These are phyloP conservation scores for Sarcophaga peregrina DNA, from an alignment of 1,140 invertebrate species.

Conservation along the genomic window DNA sequence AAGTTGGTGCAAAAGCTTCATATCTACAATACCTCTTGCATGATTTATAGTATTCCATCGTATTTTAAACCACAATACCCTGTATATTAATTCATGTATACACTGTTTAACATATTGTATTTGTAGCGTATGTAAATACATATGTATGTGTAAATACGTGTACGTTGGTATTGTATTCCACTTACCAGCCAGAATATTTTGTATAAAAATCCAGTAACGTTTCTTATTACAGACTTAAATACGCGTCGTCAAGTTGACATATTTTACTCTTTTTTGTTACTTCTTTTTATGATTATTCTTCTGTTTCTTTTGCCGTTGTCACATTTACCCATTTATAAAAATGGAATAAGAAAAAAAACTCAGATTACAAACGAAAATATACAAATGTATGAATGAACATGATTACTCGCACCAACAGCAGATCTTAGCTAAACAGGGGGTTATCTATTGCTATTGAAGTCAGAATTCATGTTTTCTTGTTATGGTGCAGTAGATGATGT, in stretches of 20 bases:
- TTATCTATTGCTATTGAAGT: not conserved
- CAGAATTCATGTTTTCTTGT: not conserved
- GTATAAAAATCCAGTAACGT: too few relatives aligned
- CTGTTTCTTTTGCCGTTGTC: not conserved
- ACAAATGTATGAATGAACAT: not conserved
- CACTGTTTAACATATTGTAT: not conserved
- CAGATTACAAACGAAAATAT: not conserved
- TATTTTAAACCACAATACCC: not conserved
- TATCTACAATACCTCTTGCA: too few relatives aligned
- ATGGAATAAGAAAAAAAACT: not conserved
- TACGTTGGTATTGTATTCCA: too few relatives aligned
- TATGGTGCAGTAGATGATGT: not conserved
- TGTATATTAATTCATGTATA: not conserved
- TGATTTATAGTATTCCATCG: too few relatives aligned
- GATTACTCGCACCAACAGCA: not conserved
- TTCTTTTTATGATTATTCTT: too few relatives aligned
- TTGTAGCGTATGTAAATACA: not conserved
- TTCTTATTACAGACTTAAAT: constrained; percentile 12
- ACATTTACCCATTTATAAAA: not conserved
- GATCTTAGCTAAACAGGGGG: too few relatives aligned
- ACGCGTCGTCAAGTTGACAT: constrained; percentile 35
- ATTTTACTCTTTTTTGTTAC: not conserved
- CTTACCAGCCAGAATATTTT: too few relatives aligned
- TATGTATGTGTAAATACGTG: too few relatives aligned
- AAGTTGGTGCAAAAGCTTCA: too few relatives aligned